Conservation (phyloP, 37 sponge, comb jelly and placozoan species). For the Haliclona indistincta region DNA sequence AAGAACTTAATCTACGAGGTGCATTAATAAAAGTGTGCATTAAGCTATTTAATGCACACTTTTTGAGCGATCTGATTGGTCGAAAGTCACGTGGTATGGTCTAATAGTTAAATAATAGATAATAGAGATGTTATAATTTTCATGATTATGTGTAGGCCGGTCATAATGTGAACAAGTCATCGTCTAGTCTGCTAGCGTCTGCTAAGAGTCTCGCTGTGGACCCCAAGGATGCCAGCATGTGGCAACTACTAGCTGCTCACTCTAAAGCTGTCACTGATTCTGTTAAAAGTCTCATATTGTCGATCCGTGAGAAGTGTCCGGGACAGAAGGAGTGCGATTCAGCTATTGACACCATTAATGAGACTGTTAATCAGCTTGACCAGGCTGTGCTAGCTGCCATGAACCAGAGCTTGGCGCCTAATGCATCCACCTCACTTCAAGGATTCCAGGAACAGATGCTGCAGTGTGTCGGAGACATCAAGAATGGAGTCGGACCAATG, state of each 20-base stretch:
- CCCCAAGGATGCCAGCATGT: constrained; percentile 86
- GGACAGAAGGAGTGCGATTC: constrained; percentile 91
- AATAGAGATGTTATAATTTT: not conserved
- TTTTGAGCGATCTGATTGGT: no score
- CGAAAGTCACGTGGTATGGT: no score
- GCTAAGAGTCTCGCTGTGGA: constrained; percentile 88
- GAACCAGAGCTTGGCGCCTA: constrained; percentile 71
- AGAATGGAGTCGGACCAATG: constrained; percentile 77
- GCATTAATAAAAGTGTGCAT: no score
- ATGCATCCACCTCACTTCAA: constrained; percentile 66
- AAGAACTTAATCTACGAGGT: no score
- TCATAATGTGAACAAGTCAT: constrained; percentile 68
- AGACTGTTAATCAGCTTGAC: constrained; percentile 76
- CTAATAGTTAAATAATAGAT: not conserved
- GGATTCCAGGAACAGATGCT: constrained; percentile 90
- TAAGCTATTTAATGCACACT: no score
- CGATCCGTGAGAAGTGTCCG: constrained; percentile 74
- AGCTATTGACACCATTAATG: constrained; percentile 82
- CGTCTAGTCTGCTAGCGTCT: constrained; percentile 74
- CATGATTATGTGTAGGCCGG: constrained; percentile 50
- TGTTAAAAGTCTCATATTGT: constrained; percentile 66
- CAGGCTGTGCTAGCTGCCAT: constrained; percentile 84
- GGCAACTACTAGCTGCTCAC: constrained; percentile 93
- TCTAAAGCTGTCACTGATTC: constrained; percentile 87
- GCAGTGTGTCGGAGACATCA: constrained; percentile 58